These are phyloP conservation scores for Willowsia nigromaculata DNA, from an alignment of 2,888 invertebrate species.

Conservation along the genomic window DNA sequence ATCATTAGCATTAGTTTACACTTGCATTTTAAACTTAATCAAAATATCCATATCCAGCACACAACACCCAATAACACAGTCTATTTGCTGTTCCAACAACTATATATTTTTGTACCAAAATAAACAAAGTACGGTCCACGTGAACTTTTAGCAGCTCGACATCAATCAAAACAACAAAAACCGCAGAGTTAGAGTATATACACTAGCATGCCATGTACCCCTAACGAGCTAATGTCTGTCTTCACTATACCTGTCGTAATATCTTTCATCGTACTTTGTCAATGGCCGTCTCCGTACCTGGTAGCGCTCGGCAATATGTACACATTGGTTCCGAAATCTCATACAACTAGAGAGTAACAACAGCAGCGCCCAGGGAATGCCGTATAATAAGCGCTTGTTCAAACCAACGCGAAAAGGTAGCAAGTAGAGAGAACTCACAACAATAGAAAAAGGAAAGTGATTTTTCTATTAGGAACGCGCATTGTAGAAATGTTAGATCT, in stretches of 20 bases:
- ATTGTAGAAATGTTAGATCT: neutral
- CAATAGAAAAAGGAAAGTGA: conserved; percentile 29
- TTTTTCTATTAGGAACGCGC: neutral
- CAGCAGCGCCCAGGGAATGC: neutral
- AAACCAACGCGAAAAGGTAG: neutral
- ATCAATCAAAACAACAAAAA: too few species aligned
- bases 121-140: too few species aligned
- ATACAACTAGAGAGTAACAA: neutral
- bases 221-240: neutral
- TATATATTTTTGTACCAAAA: too few species aligned
- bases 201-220: neutral
- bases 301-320: neutral
- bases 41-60: too few species aligned
- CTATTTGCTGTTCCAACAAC: too few species aligned
- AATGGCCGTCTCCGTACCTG: conserved; percentile 14
- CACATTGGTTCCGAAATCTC: neutral
- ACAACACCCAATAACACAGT: too few species aligned
- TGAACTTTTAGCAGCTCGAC: too few species aligned
- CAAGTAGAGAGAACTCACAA: neutral
- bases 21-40: too few species aligned
- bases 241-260: too few species aligned
- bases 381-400: neutral
- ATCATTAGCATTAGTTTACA: too few species aligned
- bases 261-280: neutral
- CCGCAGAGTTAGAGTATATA: neutral